phyloP scores from a whole-genome alignment of 2,113 vertebrate genomes.

The Phalacrocorax aristotelis region DNA sequence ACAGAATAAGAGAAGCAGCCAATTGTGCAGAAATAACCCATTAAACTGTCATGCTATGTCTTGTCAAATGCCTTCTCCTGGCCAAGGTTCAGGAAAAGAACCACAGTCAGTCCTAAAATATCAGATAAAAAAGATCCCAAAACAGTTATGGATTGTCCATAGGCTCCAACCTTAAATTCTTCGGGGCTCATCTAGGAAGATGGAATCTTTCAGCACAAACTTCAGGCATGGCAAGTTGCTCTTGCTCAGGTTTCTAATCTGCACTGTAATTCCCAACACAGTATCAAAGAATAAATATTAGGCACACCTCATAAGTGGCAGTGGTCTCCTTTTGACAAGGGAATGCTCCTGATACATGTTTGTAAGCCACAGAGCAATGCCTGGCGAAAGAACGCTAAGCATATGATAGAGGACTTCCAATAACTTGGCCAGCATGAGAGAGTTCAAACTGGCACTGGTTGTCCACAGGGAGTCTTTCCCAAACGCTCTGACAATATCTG shows the following conservation, averaged over 20 bases:
- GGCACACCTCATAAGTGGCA: background rate
- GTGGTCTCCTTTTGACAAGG: background rate
- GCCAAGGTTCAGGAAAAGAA: background rate
- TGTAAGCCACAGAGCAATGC: background rate
- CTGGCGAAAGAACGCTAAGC: background rate
- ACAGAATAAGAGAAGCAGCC: background rate
- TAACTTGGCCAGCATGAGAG: background rate
- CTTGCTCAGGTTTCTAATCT: background rate
- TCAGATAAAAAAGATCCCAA: background rate
- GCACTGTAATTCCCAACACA: background rate
- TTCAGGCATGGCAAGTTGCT: background rate
- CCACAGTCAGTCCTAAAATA: background rate
- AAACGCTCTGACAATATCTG: background rate
- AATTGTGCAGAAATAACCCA: background rate
- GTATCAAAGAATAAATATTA: background rate
- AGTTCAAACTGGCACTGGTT: background rate
- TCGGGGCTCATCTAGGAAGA: background rate
- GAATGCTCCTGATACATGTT: background rate
- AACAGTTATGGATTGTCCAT: background rate
- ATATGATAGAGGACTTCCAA: background rate
- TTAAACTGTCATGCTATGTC: background rate
- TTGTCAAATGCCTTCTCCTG: background rate
- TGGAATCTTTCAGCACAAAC: background rate
- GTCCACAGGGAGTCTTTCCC: background rate
- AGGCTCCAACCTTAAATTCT: background rate